Percentiles rank a stretch among this genome's conserved stretches.
These are phyloP conservation scores for Bos taurus DNA, from an alignment of 2,113 vertebrate species.

Conservation along the genomic window DNA sequence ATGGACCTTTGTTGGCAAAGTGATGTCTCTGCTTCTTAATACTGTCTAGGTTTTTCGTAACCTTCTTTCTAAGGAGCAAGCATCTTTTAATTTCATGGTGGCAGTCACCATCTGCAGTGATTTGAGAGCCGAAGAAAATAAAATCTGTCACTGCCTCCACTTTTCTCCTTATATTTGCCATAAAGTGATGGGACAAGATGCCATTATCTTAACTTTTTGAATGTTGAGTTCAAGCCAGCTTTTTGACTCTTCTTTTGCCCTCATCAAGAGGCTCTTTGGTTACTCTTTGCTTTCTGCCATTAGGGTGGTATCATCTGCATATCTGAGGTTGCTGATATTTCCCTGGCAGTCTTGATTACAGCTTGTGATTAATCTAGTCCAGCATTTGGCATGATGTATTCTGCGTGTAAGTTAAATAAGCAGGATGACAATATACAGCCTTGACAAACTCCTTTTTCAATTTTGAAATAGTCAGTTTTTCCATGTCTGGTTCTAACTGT, in stretches of 20 bases:
- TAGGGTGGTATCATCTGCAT: neutral
- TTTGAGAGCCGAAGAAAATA: neutral
- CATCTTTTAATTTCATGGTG: neutral
- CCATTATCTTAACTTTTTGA: neutral
- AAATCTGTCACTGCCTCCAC: neutral
- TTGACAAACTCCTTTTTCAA: neutral
- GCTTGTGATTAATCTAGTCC: neutral
- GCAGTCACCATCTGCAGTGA: neutral
- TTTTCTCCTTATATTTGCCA: neutral
- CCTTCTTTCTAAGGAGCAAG: neutral
- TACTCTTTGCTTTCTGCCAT: neutral
- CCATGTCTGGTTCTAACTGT: neutral
- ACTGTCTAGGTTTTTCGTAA: neutral
- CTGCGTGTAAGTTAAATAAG: neutral
- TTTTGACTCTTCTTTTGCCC: neutral
- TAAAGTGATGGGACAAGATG: neutral
- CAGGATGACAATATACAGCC: neutral
- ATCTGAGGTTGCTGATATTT: neutral
- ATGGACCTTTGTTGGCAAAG: neutral
- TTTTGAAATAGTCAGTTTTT: neutral
- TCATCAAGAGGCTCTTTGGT: neutral
- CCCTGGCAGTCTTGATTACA: neutral
- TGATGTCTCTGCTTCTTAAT: neutral
- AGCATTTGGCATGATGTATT: neutral
- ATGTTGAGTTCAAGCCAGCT: neutral